These are phyloP conservation scores for Nephila pilipes DNA, from an alignment of 1,140 invertebrate genomes.

Conservation along the genomic window DNA sequence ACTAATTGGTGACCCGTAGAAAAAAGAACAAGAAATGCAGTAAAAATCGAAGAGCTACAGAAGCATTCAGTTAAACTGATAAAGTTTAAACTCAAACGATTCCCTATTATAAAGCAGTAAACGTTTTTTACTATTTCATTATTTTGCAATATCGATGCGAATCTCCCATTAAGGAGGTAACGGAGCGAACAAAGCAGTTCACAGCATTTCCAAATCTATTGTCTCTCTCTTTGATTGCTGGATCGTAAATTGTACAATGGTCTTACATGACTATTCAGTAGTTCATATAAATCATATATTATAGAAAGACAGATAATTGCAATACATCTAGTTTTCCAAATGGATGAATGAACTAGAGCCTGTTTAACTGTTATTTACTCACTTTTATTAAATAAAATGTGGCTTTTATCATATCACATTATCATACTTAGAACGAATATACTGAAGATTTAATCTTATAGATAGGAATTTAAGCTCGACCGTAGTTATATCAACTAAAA, in stretches of 20 bases:
- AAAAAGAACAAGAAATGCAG: not conserved
- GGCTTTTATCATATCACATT: no score
- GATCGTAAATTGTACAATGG: not conserved
- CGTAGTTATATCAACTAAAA: no score
- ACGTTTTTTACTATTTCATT: constrained; percentile 10
- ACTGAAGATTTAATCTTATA: no score
- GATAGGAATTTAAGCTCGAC: no score
- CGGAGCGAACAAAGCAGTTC: not conserved
- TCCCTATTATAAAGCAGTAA: constrained; percentile 11
- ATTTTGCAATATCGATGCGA: not conserved
- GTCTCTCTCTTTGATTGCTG: not conserved
- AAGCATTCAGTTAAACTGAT: not conserved
- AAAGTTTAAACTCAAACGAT: not conserved
- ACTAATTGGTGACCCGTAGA: not conserved
- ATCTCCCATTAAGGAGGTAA: not conserved
- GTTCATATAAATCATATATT: not conserved
- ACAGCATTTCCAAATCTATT: constrained; percentile 12
- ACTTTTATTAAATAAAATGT: no score
- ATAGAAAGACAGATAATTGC: no score
- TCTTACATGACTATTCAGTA: not conserved
- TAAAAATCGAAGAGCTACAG: constrained; percentile 11
- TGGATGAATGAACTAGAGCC: no score
- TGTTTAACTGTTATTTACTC: no score
- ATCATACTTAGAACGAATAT: no score
- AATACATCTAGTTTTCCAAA: no score